These are phyloP conservation scores for Cyclophora punctaria DNA, from an alignment of 2,888 invertebrate genomes.

Conservation along the genomic window DNA sequence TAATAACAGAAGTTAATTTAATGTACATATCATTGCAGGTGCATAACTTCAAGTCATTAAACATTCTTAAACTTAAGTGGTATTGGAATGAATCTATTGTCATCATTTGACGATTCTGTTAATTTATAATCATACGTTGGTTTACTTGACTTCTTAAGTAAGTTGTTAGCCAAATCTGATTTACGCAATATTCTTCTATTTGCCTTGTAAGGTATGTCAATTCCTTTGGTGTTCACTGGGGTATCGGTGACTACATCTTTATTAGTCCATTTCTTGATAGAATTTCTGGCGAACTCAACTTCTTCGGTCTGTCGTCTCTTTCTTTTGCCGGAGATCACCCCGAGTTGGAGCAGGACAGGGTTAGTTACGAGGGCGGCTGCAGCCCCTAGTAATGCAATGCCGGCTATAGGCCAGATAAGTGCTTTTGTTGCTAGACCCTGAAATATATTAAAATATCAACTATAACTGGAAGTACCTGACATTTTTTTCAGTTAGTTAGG, in stretches of 20 bases:
- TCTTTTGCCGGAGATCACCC: slow-evolving; percentile 79
- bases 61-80: slow-evolving; percentile 34
- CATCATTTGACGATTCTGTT: slow-evolving; percentile 6
- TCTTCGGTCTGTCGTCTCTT: slow-evolving; percentile 66
- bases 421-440: slow-evolving; percentile 78
- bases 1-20: no score
- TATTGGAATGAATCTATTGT: slow-evolving; percentile 43
- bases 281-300: slow-evolving; percentile 17
- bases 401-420: slow-evolving; percentile 82
- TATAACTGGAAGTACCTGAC: not conserved
- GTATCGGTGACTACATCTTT: slow-evolving; percentile 9
- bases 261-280: slow-evolving; percentile 18
- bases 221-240: not conserved
- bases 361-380: slow-evolving; percentile 86
- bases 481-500: no score
- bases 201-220: not conserved
- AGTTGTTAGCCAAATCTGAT: no score
- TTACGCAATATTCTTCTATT: not conserved
- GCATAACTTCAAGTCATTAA: slow-evolving; percentile 2
- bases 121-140: not conserved
- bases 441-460: slow-evolving; percentile 17
- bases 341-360: slow-evolving; percentile 85
- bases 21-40: no score
- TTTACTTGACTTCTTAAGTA: no score
- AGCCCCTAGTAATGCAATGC: slow-evolving; percentile 86